A percentile compares a stretch with the other conserved stretches of the same genome.
phyloP scores from a whole-genome alignment of 2,797 vertebrate genomes.

The Enteromius afrohamiltoni region DNA sequence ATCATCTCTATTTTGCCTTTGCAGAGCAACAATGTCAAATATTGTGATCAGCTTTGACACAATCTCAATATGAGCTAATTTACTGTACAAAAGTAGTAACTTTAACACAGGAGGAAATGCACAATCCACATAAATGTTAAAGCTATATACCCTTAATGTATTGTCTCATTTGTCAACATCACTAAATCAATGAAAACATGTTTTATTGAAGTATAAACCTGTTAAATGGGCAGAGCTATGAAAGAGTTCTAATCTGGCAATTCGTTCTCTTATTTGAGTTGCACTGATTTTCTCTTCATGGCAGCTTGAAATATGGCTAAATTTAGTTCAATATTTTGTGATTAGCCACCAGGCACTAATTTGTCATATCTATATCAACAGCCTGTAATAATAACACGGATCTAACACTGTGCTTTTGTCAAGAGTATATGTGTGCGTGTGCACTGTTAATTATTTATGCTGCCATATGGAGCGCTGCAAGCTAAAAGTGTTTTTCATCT shows the following conservation, averaged over 20 bases:
- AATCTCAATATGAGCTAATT: background rate
- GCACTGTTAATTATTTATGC: slow-evolving; percentile 42
- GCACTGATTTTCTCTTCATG: background rate
- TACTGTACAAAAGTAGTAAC: too few relatives aligned
- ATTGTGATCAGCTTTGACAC: background rate
- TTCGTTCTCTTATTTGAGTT: background rate
- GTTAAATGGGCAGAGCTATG: background rate
- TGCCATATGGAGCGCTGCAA: slow-evolving; percentile 14
- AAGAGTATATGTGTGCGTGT: slow-evolving; percentile 7
- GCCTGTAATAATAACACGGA: background rate
- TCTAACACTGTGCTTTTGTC: slow-evolving; percentile 15
- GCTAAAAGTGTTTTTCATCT: slow-evolving; percentile 44
- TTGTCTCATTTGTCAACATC: background rate
- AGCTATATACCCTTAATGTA: background rate
- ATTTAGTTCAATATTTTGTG: slow-evolving; percentile 2
- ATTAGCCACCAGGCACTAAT: slow-evolving; percentile 19
- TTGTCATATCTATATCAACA: slow-evolving; percentile 14
- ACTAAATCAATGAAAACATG: background rate
- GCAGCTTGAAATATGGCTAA: slow-evolving; percentile 2
- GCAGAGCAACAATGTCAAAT: too few relatives aligned
- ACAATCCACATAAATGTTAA: background rate
- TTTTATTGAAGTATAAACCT: background rate
- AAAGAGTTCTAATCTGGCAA: background rate
- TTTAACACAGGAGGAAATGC: too few relatives aligned
- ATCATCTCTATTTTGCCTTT: background rate